A percentile compares a stretch with the other conserved stretches of the same genome.
These are phyloP conservation scores for Eupsilia transversa DNA, from an alignment of 2,888 invertebrate species.

Conservation along the genomic window DNA sequence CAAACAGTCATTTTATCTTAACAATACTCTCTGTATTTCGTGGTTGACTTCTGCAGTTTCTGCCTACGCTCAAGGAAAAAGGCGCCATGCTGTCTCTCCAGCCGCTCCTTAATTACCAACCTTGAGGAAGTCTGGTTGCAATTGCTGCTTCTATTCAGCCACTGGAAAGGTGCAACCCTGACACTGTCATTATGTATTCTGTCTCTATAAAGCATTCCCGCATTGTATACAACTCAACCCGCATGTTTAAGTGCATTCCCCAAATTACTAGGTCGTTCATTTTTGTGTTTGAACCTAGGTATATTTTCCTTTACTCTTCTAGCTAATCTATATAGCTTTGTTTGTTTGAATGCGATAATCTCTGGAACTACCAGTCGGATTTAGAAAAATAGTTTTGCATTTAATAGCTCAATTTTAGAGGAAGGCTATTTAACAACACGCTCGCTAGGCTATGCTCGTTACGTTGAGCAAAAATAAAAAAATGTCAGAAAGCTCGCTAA, in stretches of 20 bases:
- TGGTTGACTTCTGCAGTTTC: not conserved
- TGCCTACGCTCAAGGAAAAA: not conserved
- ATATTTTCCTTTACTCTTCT: not conserved
- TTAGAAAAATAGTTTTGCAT: no score
- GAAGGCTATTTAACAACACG: no score
- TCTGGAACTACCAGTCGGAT: no score
- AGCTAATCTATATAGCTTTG: no score
- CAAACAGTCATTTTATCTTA: not conserved
- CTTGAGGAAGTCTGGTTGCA: not conserved
- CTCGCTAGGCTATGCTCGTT: no score
- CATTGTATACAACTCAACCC: slow-evolving; percentile 28
- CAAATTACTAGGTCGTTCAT: slow-evolving; percentile 9
- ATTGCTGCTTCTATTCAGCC: not conserved
- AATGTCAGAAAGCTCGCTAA: no score
- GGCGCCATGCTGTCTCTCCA: not conserved
- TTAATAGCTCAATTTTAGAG: no score
- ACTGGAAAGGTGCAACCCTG: slow-evolving; percentile 21
- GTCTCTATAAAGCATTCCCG: slow-evolving; percentile 20
- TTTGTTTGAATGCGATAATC: no score
- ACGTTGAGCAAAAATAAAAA: no score
- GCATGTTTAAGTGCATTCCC: slow-evolving; percentile 20
- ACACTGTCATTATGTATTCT: not conserved
- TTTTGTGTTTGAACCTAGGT: not conserved
- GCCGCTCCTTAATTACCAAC: not conserved
- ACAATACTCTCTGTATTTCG: not conserved